Base-by-base conservation (phyloP, 2,888 invertebrate genomes). In the Hyles lineata region DNA sequence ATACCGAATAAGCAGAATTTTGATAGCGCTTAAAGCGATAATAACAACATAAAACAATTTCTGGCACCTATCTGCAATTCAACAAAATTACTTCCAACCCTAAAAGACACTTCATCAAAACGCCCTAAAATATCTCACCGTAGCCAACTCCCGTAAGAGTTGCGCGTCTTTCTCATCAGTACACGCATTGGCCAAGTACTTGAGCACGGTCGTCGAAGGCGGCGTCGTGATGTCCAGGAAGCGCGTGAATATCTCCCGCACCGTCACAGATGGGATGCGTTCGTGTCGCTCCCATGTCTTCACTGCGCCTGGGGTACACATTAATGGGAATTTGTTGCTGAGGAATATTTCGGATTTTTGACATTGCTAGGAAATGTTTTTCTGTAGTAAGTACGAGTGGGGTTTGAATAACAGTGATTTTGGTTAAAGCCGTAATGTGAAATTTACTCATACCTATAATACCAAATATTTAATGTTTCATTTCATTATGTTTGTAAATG, bases 141-240 rank as follows among this genome's bases (percentile, higher is more conserved):
- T 96, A 1, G 97, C 96, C 69, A 99, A 92, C 73, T 96, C 91
- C 77, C 95, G 96, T 1, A 99, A 95, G 75, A 96, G 95, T 74
- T 96, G 95, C 76, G 96, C 96, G 79, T 99, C 98, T 17, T 95
- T 95, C 60, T 96, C 95, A 79, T 97, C 96, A 1, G 96, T 95
- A 72, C 98, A 98, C 77, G 97, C 96, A 0, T 96, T 95, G 2
- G 98, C 96, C 74, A 99, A 96, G 79, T 98, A 96, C 80, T 97
- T 96, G 21, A 99, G 93, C 73, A 99, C 93, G 87, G 97, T 97
- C 4, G 98, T 97, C 0, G 98, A 96, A 0, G 98, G 98, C 2
- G 99, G 98, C 23, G 98, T 98, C 0, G 98, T 98, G 70, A 99
- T 96, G 84, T 99, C 99, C 77, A 99, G 92, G 89, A 97, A 98